Percentiles rank a stretch among this genome's conserved stretches.
Evolutionary conservation across 2,888 invertebrate genomes (phyloP).

Genomic region (Lithophane ornitopus): DNA sequence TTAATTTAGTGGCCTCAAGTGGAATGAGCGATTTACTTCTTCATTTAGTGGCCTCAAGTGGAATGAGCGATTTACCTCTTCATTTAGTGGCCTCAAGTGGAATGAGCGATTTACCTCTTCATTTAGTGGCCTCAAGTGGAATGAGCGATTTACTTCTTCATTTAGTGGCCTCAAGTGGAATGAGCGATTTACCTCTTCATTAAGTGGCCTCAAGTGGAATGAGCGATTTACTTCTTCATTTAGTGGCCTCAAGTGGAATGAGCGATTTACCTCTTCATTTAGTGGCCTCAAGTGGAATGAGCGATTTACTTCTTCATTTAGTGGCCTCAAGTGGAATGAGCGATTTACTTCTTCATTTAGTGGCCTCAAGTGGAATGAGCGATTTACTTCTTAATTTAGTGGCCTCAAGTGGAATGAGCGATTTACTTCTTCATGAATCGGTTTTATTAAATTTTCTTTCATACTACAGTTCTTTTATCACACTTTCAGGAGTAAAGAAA

Average conservation of each 20-base stretch:
- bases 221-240: not conserved
- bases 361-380: no score
- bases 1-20: no score
- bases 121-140: not conserved
- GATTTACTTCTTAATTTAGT: not conserved
- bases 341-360: not conserved
- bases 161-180: not conserved
- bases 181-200: not conserved
- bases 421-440: not conserved
- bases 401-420: no score
- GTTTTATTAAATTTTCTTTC: not conserved
- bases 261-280: not conserved
- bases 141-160: not conserved
- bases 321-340: no score
- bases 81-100: not conserved
- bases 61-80: not conserved
- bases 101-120: not conserved
- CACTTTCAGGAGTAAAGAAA: slow-evolving; percentile 92
- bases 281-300: no score
- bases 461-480: not conserved
- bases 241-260: no score
- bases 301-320: not conserved
- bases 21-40: not conserved
- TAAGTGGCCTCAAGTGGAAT: no score
- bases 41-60: not conserved